Evolutionary conservation across 2,888 invertebrate genomes (phyloP).

Genomic region (Erebia ligea): DNA sequence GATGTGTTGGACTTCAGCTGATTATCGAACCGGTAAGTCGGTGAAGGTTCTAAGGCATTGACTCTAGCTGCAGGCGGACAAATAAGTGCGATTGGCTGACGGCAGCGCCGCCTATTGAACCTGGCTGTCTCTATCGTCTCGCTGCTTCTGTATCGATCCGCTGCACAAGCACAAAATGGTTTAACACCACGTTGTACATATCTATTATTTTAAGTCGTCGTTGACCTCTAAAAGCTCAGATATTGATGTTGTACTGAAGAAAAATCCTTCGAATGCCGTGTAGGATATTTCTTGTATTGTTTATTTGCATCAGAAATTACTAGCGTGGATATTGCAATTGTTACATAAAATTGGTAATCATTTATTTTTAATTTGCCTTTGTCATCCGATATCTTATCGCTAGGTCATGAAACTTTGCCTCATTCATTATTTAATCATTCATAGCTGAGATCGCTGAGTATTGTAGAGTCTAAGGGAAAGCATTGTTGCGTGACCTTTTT

Average conservation of each 20-base stretch:
- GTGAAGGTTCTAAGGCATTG: constrained; percentile 77
- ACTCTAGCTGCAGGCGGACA: constrained; percentile 68
- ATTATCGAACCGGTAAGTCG: constrained; percentile 76
- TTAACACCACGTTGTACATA: constrained; percentile 39
- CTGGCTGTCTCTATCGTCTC: constrained; percentile 64
- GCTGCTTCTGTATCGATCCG: constrained; percentile 72
- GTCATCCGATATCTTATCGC: background rate
- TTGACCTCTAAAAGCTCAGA: constrained; percentile 43
- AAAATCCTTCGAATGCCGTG: constrained; percentile 31
- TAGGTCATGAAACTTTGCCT: constrained; percentile 20
- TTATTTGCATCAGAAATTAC: background rate
- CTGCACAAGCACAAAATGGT: constrained; percentile 63
- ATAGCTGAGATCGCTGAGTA: constrained; percentile 50
- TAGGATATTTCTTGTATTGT: background rate
- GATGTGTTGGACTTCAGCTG: constrained; percentile 64
- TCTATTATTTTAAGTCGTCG: constrained; percentile 37
- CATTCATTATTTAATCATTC: constrained; percentile 56
- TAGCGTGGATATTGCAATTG: background rate
- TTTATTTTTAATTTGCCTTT: background rate
- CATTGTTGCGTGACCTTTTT: constrained; percentile 68
- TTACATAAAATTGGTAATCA: background rate
- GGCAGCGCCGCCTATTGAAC: constrained; percentile 73
- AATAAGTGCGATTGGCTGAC: constrained; percentile 66
- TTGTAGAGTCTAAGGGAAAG: constrained; percentile 65
- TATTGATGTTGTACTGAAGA: constrained; percentile 45